Evolutionary conservation across 2,797 vertebrate species (phyloP), one percentile per base, ranked within the genome.

Genomic region (Melanotaenia maccullochi): DNA sequence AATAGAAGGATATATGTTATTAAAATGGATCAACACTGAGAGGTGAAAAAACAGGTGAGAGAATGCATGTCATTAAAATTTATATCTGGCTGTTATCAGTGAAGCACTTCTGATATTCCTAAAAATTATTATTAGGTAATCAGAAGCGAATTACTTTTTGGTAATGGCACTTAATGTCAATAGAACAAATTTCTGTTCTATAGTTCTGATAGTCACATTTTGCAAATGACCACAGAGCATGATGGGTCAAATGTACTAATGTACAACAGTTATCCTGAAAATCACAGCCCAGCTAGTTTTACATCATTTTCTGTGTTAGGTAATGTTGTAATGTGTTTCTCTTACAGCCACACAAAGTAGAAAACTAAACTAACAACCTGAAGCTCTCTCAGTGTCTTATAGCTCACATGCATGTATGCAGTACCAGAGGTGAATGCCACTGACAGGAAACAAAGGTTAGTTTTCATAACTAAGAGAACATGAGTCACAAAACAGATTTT

Each of bases 21-120:
- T 85, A 85, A 79, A 75, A 71, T 35, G 30, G 66, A 54, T 65
- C 74, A 35, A 36, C 57, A 38, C 38, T 58, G 63, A 75, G 65
- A 47, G 40, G 35, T 68, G 49, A 75, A 60, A 33, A 3, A 55
- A 54, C 7, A 40, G 65, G 33, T 74, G 79, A 85, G 73, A 62
- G 71, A 87, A 71, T 75, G 68, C 28, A 14, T 78, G 73, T 85
- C 82, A 85, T 89, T 80, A 84, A 76, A 72, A 88, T 85, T 85
- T 82, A 87, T 82, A 62, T 86, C 78, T 78, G 66, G 68, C 71
- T 76, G 67, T 88, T 84, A 87, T 87, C 67, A 68, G 79, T 67
- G 55, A 78, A 87, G 72, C 76, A 77, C 76, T 61, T 75, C 67
- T 69, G 71, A 78, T 83, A 82, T 82, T 85, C 32, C 75, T 74